Conservation (phyloP, 2,113 vertebrate species). For the Salvelinus sp. region DNA sequence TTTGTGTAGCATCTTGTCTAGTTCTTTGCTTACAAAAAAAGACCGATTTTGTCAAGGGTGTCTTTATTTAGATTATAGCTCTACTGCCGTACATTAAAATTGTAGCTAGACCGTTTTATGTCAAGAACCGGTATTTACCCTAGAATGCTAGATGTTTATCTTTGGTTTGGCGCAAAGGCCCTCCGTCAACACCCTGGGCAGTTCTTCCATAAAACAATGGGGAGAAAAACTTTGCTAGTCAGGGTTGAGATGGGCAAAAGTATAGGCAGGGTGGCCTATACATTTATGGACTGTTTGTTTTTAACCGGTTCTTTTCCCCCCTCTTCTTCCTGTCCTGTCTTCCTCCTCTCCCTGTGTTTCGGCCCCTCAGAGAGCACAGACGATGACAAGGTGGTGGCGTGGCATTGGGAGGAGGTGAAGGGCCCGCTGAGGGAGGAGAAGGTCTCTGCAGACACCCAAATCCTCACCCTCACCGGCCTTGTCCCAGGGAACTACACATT, state of each 20-base stretch:
- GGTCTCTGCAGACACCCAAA: constrained; percentile 82
- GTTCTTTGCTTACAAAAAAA: too few relatives aligned
- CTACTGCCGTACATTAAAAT: too few relatives aligned
- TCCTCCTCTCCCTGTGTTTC: neutral
- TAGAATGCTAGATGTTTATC: too few relatives aligned
- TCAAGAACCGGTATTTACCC: too few relatives aligned
- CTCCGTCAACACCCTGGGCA: too few relatives aligned
- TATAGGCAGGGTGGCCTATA: neutral
- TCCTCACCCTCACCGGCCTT: constrained; percentile 87
- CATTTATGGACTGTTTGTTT: neutral
- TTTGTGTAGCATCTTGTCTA: neutral
- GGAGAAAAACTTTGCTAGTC: too few relatives aligned
- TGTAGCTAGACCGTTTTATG: too few relatives aligned
- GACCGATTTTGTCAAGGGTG: too few relatives aligned
- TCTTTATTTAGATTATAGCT: too few relatives aligned
- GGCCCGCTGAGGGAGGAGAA: constrained; percentile 94
- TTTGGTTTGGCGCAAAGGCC: too few relatives aligned
- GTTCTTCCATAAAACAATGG: too few relatives aligned
- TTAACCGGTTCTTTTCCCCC: neutral
- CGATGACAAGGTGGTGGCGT: constrained; percentile 90
- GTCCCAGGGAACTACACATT: constrained; percentile 97
- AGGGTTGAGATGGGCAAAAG: too few relatives aligned
- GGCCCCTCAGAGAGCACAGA: constrained; percentile 87
- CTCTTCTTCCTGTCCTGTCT: neutral
- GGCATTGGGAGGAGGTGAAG: constrained; percentile 95